Evolutionary conservation across 2,888 invertebrate genomes (phyloP).

Genomic region (Xylota segnis): DNA sequence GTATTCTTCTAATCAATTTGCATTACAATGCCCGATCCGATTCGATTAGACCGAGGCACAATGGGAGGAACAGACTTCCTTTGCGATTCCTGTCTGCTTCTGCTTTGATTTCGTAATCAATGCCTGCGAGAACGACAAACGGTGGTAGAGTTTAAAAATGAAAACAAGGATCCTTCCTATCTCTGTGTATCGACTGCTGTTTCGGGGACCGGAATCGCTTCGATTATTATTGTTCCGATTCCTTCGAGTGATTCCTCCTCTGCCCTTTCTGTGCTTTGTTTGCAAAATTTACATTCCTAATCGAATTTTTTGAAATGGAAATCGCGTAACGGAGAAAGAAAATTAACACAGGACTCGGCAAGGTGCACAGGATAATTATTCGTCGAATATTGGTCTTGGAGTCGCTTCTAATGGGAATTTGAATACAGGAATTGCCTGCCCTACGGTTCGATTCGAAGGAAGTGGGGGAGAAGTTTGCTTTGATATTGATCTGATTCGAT

Average conservation of each 20-base stretch:
- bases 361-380: conserved; percentile 73
- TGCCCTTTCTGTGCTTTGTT: conserved; percentile 5
- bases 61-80: conserved; percentile 39
- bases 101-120: conserved; percentile 25
- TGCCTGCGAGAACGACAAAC: background rate
- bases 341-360: conserved; percentile 63
- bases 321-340: conserved; percentile 47
- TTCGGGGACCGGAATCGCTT: conserved; percentile 42
- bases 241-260: conserved; percentile 42
- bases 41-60: conserved; percentile 62
- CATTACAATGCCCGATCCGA: conserved; percentile 69
- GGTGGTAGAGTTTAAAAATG: conserved; percentile 16
- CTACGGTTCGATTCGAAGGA: conserved; percentile 12
- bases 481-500: conserved; percentile 76
- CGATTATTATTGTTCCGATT: conserved; percentile 72
- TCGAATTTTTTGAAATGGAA: conserved; percentile 71
- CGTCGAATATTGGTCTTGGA: conserved; percentile 48
- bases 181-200: conserved; percentile 39
- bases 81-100: conserved; percentile 19
- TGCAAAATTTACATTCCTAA: conserved; percentile 69
- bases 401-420: conserved; percentile 59
- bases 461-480: conserved; percentile 52
- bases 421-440: conserved; percentile 40
- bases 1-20: conserved; percentile 62
- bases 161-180: conserved; percentile 38